Base-by-base conservation (phyloP, 2,797 vertebrate genomes). In the Acipenser transmontanus region DNA sequence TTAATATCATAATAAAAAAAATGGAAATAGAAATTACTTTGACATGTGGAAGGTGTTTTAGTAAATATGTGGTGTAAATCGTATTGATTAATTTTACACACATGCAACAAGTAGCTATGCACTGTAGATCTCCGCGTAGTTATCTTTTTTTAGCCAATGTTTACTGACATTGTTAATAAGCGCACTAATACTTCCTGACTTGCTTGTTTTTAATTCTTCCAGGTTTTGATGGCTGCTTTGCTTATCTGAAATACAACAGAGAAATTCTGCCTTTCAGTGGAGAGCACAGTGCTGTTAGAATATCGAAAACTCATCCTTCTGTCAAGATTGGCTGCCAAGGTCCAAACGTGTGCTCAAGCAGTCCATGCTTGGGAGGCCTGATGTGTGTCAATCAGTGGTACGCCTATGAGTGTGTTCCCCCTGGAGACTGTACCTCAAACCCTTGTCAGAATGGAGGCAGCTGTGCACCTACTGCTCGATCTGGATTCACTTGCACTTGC, bases 301-400 rank as follows among this genome's bases (percentile, higher is more conserved):
- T 95, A 61, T 91, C 91, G 4, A 34, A 34, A 34, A 54, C 52
- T 9, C 52, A 54, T 54, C 65, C 84, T 1, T 89, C 84, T 0
- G 93, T 97, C 71, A 94, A 93, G 83, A 89, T 92, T 0, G 97
- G 97, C 74, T 99, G 97, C 73, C 91, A 95, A 0, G 97, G 97
- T 7, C 97, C 97, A 1, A 84, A 96, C 73, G 78, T 99, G 49
- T 99, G 97, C 0, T 94, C 93, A 80, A 97, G 94, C 80, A 87
- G 78, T 68, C 96, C 96, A 0, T 99, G 97, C 81, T 91, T 89
- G 91, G 94, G 94, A 0, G 93, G 93, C 11, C 75, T 98, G 47
- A 89, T 99, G 89, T 99, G 97, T 59, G 82, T 99, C 69, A 95
- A 97, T 79, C 94, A 94, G 80, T 99, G 97, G 97, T 91, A 92